Base-by-base conservation (phyloP, 2,888 invertebrate species). In the Erebia aethiops region DNA sequence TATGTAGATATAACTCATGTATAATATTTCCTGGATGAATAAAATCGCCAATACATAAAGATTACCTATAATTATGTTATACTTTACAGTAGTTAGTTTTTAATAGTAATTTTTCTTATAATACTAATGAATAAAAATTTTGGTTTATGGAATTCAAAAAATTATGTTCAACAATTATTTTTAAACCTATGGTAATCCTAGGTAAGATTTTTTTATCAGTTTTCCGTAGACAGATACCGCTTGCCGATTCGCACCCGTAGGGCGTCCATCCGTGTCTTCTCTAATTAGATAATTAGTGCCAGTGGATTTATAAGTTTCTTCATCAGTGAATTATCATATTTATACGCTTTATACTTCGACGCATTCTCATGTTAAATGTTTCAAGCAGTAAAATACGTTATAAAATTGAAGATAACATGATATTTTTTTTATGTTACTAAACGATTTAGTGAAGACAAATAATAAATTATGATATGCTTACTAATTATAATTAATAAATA, bases 281-380 rank as follows among this genome's bases (percentile, higher is more conserved):
- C 64, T 75, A 77, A 77, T 74, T 76, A 72, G 71, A 74, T 77
- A 77, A 77, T 79, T 77, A 78, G 74, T 77, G 74, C 74, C 69
- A 56, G 72, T 62, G 61, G 71, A 71, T 75, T 73, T 78, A 74
- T 75, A 73, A 74, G 71, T 77, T 74, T 75, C 71, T 70, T 76
- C 71, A 69, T 67, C 71, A 60, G 56, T 69, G 54, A 71, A 67
- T 69, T 70, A 73, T 68, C 60, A 70, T 68, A 67, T 70, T 74
- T 75, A 60, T 61, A 71, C 57, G 65, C 61, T 62, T 57, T 62
- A 56, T 56, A 56, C 62, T 56, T n/a, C 56, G 35, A 43, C 56
- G 57, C 57, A 54, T 41, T 56, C 43, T n/a, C 26, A 60, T 51
- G 46, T 49, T 58, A 60, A 58, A 58, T 60, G 49, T 57, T 46